Evolutionary conservation across 2,888 invertebrate species (phyloP).

Genomic region (Neoscelio sp.): DNA sequence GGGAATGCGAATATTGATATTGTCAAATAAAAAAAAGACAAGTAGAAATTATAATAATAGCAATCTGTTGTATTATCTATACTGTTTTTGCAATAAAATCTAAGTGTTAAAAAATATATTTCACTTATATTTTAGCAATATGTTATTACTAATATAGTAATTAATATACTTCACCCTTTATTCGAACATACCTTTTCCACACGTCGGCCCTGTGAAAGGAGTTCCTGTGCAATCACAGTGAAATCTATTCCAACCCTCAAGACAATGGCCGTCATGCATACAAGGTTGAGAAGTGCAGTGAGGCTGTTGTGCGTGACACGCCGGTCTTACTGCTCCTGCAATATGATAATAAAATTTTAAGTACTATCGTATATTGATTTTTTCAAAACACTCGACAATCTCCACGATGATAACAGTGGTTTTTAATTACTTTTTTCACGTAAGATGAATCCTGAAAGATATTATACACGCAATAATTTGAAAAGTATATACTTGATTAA

Average conservation of each 20-base stretch:
- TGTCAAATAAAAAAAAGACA: too few relatives aligned
- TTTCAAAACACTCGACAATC: conserved; percentile 36
- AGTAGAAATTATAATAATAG: too few relatives aligned
- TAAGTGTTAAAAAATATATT: too few relatives aligned
- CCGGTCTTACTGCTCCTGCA: conserved; percentile 93
- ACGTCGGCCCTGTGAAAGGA: conserved; percentile 94
- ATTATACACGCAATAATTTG: not conserved
- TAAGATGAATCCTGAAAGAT: not conserved
- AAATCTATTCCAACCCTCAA: conserved; percentile 97
- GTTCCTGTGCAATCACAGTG: conserved; percentile 97
- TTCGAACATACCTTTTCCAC: conserved; percentile 89
- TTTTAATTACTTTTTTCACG: conserved; percentile 29
- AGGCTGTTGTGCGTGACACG: conserved; percentile 91
- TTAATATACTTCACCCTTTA: conserved; percentile 28
- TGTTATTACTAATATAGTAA: conserved; percentile 7
- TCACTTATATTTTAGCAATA: too few relatives aligned
- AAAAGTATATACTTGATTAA: not conserved
- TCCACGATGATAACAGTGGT: conserved; percentile 40
- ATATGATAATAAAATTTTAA: conserved; percentile 62
- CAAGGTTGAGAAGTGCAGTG: conserved; percentile 95
- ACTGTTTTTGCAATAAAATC: too few relatives aligned
- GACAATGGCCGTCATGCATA: conserved; percentile 93
- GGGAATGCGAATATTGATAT: too few relatives aligned
- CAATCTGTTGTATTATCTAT: too few relatives aligned
- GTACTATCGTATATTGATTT: conserved; percentile 48